Conservation (phyloP, 2,113 vertebrate genomes). For the Oreotrochilus melanogaster region DNA sequence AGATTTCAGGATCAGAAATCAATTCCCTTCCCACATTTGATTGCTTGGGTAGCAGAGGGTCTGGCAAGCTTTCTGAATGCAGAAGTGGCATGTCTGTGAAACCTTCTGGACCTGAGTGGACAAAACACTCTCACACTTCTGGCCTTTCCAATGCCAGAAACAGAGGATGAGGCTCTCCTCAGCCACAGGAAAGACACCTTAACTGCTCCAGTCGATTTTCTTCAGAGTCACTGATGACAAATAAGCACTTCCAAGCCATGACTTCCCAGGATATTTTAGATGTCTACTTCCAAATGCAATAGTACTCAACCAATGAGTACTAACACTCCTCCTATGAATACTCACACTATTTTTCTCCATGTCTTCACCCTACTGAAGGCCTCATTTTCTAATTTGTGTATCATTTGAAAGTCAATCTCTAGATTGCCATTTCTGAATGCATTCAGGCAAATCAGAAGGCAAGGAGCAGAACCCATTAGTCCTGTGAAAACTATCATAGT, state of each 20-base stretch:
- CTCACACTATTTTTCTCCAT: not conserved
- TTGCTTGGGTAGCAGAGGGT: not conserved
- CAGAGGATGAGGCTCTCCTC: not conserved
- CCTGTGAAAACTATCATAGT: not conserved
- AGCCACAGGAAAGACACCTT: not conserved
- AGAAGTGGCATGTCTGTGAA: not conserved
- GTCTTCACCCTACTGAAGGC: not conserved
- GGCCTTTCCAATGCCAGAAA: not conserved
- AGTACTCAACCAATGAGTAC: not conserved
- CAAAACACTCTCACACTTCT: not conserved
- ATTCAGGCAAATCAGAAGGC: not conserved
- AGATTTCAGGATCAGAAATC: not conserved
- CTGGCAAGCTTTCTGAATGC: not conserved
- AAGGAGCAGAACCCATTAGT: not conserved
- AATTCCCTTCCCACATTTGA: not conserved
- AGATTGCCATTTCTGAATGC: not conserved
- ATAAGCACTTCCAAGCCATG: not conserved
- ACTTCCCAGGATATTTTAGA: not conserved
- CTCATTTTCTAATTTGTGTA: not conserved
- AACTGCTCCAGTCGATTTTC: not conserved
- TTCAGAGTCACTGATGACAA: not conserved
- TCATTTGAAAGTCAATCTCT: not conserved
- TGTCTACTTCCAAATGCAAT: not conserved
- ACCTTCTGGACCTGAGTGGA: not conserved
- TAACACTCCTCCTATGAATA: too few relatives aligned